These are phyloP conservation scores for Astropecten irregularis DNA, from an alignment of 53 echinoderm and acorn worm genomes.

Conservation along the genomic window DNA sequence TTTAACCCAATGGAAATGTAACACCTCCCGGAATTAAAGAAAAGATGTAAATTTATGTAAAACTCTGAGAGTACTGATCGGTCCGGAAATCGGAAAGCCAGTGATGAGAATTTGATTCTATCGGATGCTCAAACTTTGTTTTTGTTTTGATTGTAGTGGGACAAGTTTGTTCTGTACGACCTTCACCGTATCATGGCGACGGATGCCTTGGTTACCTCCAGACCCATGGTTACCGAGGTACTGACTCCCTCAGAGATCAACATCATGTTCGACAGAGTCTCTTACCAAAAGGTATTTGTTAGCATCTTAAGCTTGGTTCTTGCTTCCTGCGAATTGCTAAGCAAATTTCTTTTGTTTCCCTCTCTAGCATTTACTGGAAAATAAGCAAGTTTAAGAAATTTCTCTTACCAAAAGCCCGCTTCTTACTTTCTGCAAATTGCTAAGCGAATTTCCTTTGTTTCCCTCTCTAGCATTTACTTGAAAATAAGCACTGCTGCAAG, in stretches of 20 bases:
- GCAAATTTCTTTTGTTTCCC: too few relatives aligned
- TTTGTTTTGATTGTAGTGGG: constrained; percentile 54
- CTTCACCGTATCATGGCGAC: constrained; percentile 74
- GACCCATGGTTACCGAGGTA: constrained; percentile 89
- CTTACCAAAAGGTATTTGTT: constrained; percentile 84
- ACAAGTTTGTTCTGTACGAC: constrained; percentile 82
- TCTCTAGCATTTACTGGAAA: too few relatives aligned
- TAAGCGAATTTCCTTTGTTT: too few relatives aligned
- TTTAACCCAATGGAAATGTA: background rate
- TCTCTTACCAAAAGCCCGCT: too few relatives aligned
- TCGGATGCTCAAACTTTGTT: background rate
- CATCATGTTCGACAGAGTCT: constrained; percentile 89
- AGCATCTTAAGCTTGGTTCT: too few relatives aligned
- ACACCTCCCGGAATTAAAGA: background rate
- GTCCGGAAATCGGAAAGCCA: too few relatives aligned
- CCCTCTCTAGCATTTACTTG: too few relatives aligned
- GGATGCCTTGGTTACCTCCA: constrained; percentile 86
- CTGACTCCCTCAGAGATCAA: constrained; percentile 89
- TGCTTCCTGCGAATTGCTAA: too few relatives aligned
- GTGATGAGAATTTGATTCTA: background rate
- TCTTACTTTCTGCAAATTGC: too few relatives aligned
- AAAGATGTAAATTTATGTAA: background rate
- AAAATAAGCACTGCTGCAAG: too few relatives aligned
- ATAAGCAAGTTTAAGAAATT: background rate
- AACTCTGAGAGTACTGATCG: too few relatives aligned